These are phyloP conservation scores for Colletes collaris DNA, from an alignment of 2,888 invertebrate genomes.

Conservation along the genomic window DNA sequence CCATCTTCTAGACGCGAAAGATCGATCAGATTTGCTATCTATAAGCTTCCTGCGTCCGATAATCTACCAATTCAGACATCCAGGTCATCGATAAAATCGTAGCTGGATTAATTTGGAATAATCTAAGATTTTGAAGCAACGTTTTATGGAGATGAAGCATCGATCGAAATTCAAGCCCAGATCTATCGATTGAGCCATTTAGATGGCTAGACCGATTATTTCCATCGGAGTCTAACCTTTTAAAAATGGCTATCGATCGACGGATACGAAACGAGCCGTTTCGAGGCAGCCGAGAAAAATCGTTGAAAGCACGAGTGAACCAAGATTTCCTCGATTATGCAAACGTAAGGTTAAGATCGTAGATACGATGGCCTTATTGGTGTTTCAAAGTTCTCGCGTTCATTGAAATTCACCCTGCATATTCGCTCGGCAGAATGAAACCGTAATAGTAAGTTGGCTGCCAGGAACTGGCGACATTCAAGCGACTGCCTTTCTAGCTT, in stretches of 20 bases:
- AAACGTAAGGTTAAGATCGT: slow-evolving; percentile 19
- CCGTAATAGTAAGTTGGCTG: slow-evolving; percentile 35
- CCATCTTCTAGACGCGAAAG: too few species aligned
- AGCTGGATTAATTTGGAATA: too few species aligned
- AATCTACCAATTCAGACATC: too few species aligned
- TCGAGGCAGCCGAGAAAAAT: neutral
- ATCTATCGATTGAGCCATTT: too few species aligned
- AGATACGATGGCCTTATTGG: slow-evolving; percentile 26
- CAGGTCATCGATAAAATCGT: too few species aligned
- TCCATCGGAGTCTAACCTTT: neutral
- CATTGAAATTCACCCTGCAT: slow-evolving; percentile 39
- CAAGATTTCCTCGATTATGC: slow-evolving; percentile 6
- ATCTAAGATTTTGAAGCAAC: too few species aligned
- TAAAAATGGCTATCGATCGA: neutral
- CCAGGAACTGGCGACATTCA: slow-evolving; percentile 44
- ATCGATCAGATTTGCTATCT: too few species aligned
- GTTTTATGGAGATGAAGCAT: too few species aligned
- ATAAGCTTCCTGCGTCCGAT: too few species aligned
- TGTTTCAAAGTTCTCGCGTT: slow-evolving; percentile 28
- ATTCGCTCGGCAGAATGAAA: slow-evolving; percentile 33
- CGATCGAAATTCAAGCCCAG: too few species aligned
- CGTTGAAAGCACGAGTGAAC: slow-evolving; percentile 5
- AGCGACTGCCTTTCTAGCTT: slow-evolving; percentile 57
- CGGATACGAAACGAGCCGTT: too few species aligned
- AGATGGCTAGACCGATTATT: neutral